Base-by-base conservation (phyloP, 1,140 invertebrate genomes). In the Goniozus legneri region DNA sequence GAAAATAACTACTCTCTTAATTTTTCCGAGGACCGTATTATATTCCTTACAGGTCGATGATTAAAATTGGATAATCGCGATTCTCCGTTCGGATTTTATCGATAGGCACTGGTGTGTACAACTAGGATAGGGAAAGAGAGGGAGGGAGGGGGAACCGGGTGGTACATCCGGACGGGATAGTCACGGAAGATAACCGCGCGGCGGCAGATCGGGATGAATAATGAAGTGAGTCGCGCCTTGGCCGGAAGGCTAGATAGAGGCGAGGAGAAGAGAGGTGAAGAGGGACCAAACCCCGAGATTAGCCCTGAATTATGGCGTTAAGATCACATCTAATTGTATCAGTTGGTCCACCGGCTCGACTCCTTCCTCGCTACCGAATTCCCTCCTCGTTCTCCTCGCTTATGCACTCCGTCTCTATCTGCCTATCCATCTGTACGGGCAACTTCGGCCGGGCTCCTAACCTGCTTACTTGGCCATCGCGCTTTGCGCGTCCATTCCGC, bases 251-350 rank as follows among this genome's bases (percentile, higher is more conserved):
- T 51, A 50, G 56, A 50, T 63, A 58, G 52, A 54, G 56, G 51
- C 50, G 48, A 54, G 60, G 54, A n/a, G n/a, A n/a, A n/a, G n/a
- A n/a, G n/a, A n/a, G n/a, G n/a, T n/a, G n/a, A n/a, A n/a, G n/a
- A n/a, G 52, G 49, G 54, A 47, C 59, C 49, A 60, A 56, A 69
- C 59, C 52, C 58, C 35, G 59, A 75, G 72, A 74, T 75, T 76
- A 76, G 67, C 61, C 59, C 50, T 74, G 72, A 76, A 64, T 76
- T 75, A 76, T 73, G 67, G 68, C 59, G 64, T 69, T 66, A 65
- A 74, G 71, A 75, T 76, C 70, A 65, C 62, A 74, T 76, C 71
- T 73, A 73, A 75, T 75, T 74, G 70, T 76, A 76, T 76, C 73
- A 72, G 69, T 67, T 58, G 65, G 55, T 54, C 65, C 64, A 58